Conservation (phyloP, 2,113 vertebrate genomes). For the Macquaria ambigua region DNA sequence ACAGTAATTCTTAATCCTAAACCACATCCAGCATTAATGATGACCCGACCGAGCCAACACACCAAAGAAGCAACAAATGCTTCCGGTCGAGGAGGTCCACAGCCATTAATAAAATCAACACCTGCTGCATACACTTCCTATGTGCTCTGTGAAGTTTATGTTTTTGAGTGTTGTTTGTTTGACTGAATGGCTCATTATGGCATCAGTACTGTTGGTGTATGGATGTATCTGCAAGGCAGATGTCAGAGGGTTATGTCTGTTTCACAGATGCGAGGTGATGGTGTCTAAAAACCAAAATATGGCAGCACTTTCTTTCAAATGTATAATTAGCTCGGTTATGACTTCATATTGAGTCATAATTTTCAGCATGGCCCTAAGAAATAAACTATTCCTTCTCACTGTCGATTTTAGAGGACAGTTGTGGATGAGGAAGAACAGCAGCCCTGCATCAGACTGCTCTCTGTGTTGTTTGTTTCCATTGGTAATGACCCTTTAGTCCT, state of each 20-base stretch:
- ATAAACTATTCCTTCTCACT: slow-evolving; percentile 39
- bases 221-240: slow-evolving; percentile 74
- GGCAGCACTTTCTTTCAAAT: slow-evolving; percentile 64
- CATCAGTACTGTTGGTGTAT: slow-evolving; percentile 52
- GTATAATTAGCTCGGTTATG: slow-evolving; percentile 69
- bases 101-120: slow-evolving; percentile 60
- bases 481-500: slow-evolving; percentile 19
- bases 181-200: slow-evolving; percentile 58
- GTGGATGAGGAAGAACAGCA: slow-evolving; percentile 55
- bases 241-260: slow-evolving; percentile 71
- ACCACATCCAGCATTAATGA: slow-evolving; percentile 49
- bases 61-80: slow-evolving; percentile 37
- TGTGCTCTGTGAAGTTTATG: slow-evolving; percentile 48
- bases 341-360: slow-evolving; percentile 70
- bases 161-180: slow-evolving; percentile 64
- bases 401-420: slow-evolving; percentile 36
- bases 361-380: slow-evolving; percentile 38
- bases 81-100: slow-evolving; percentile 19
- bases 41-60: slow-evolving; percentile 19
- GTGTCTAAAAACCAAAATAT: slow-evolving; percentile 66
- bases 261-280: slow-evolving; percentile 63
- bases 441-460: slow-evolving; percentile 13
- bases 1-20: slow-evolving; percentile 36
- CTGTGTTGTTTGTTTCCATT: slow-evolving; percentile 41
- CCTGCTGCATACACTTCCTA: slow-evolving; percentile 53